Evolutionary conservation across 1,140 invertebrate species (phyloP).

Genomic region (Scaptodrosophila lebanonensis): DNA sequence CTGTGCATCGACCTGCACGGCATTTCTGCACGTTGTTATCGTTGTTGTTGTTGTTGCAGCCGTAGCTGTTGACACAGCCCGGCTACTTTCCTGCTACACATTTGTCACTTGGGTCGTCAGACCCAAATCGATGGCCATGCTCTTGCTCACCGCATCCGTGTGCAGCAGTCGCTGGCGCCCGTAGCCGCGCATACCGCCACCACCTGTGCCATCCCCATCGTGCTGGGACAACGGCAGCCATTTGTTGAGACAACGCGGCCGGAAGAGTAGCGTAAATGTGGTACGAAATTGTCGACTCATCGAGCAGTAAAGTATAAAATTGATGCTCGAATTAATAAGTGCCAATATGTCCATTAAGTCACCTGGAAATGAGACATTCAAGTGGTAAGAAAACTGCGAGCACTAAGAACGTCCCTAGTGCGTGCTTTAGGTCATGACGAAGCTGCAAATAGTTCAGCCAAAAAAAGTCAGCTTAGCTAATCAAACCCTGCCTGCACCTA

Average conservation of each 20-base stretch:
- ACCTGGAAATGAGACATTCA: constrained; percentile 78
- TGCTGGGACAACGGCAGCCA: constrained; percentile 80
- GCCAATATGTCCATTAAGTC: constrained; percentile 96
- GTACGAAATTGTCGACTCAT: constrained; percentile 97
- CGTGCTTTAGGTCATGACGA: no score
- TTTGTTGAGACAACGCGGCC: constrained; percentile 79
- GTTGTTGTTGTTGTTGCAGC: constrained; percentile 38
- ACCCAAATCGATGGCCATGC: constrained; percentile 67
- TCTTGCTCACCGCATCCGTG: constrained; percentile 68
- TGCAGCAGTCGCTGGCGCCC: constrained; percentile 53
- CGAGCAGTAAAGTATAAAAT: constrained; percentile 98
- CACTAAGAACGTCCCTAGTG: not conserved
- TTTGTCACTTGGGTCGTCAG: constrained; percentile 76
- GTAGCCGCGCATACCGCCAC: constrained; percentile 33
- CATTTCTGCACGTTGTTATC: constrained; percentile 17
- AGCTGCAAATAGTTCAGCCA: no score
- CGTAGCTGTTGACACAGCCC: constrained; percentile 19
- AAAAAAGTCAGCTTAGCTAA: no score
- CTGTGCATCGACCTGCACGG: not conserved
- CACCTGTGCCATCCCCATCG: constrained; percentile 52
- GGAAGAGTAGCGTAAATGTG: constrained; percentile 88
- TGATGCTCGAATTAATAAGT: constrained; percentile 96
- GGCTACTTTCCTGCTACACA: constrained; percentile 72
- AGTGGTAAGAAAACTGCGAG: constrained; percentile 12
- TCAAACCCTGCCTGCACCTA: no score